Evolutionary conservation across 1,140 invertebrate genomes (phyloP).

Genomic region (Pseudomyrmex cubaensis): DNA sequence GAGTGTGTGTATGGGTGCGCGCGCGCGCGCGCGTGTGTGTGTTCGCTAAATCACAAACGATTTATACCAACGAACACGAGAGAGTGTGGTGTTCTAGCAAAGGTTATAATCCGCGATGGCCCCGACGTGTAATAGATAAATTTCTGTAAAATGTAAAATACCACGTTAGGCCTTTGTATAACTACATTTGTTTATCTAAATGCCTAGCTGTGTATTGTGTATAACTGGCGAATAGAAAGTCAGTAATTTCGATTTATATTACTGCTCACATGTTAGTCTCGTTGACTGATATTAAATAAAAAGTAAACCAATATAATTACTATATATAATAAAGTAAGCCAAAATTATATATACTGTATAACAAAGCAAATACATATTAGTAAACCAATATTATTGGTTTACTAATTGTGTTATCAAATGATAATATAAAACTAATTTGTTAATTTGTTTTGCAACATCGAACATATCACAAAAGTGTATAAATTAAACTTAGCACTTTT

Average conservation of each 20-base stretch:
- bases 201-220: not conserved
- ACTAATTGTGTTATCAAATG: no score
- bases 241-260: slow-evolving; percentile 13
- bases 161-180: slow-evolving; percentile 30
- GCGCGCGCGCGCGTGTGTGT: not conserved
- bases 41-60: slow-evolving; percentile 34
- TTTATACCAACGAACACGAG: slow-evolving; percentile 17
- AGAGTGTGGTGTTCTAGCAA: slow-evolving; percentile 35
- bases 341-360: no score
- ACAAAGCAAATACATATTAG: no score
- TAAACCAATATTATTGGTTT: no score
- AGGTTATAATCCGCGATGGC: slow-evolving; percentile 35
- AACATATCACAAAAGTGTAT: not conserved
- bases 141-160: slow-evolving; percentile 21
- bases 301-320: no score
- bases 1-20: not conserved
- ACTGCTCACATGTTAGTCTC: not conserved
- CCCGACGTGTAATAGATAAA: slow-evolving; percentile 12
- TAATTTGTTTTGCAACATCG: no score
- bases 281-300: not conserved
- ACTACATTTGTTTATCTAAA: slow-evolving; percentile 45
- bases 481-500: not conserved
- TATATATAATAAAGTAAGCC: no score
- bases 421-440: no score
- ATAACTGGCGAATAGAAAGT: not conserved